phyloP scores from a whole-genome alignment of 2,113 vertebrate species.

The Ophthalmolycus amberensis region DNA sequence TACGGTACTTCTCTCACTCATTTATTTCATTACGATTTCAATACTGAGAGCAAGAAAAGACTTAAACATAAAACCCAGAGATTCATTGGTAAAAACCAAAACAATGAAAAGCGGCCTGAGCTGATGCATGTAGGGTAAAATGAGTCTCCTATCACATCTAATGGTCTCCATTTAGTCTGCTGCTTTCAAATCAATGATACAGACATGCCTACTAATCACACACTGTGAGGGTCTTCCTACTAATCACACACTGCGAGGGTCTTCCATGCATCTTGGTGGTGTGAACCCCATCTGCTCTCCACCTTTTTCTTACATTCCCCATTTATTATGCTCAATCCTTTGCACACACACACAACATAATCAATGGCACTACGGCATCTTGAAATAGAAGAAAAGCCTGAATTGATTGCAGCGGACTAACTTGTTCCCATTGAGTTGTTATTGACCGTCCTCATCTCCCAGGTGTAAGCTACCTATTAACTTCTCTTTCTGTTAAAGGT shows the following conservation, averaged over 20 bases:
- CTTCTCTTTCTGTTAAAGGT: constrained; percentile 70
- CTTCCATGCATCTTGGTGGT: constrained; percentile 9
- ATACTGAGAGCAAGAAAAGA: neutral
- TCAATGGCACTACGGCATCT: neutral
- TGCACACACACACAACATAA: neutral
- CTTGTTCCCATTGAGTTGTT: constrained; percentile 18
- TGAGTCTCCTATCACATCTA: neutral
- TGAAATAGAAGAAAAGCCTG: neutral
- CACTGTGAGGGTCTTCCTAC: too few species aligned
- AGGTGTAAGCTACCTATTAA: constrained; percentile 64
- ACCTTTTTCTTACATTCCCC: constrained; percentile 3
- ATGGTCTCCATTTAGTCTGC: neutral
- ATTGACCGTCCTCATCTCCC: constrained; percentile 31
- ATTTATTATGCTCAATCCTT: neutral
- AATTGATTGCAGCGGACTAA: neutral
- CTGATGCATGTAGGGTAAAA: neutral
- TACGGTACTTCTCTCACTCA: neutral
- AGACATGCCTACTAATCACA: constrained; percentile 12
- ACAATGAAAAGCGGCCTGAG: neutral
- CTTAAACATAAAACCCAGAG: neutral
- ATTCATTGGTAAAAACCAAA: neutral
- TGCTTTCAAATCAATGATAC: constrained; percentile 14
- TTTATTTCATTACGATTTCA: neutral
- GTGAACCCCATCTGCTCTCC: constrained; percentile 13
- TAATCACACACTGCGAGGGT: neutral